A percentile compares a stretch with the other conserved stretches of the same genome.
phyloP scores from a whole-genome alignment of 2,888 invertebrate genomes.

The Celastrina argiolus region DNA sequence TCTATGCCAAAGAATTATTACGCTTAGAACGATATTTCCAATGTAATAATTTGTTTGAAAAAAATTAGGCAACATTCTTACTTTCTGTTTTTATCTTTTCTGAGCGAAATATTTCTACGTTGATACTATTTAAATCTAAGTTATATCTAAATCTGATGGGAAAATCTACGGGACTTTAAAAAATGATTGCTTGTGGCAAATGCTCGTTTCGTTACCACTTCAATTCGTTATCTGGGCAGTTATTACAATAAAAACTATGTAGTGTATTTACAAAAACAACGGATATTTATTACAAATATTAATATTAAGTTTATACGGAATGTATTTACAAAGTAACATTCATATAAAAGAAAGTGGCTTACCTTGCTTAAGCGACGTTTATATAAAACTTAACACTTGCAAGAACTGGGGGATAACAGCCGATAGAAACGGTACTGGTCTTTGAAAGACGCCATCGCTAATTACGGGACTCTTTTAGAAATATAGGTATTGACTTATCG shows the following conservation, averaged over 20 bases:
- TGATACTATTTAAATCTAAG: neutral
- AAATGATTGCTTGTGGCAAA: neutral
- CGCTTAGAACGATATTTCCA: neutral
- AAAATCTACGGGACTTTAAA: neutral
- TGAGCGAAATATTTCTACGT: neutral
- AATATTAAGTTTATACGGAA: neutral
- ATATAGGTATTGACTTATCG: no score
- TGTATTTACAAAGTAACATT: conserved; percentile 9
- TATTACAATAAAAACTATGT: neutral
- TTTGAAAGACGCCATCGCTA: no score
- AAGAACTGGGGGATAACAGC: conserved; percentile 51
- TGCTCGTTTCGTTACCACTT: conserved; percentile 7
- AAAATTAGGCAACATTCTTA: neutral
- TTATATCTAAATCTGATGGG: neutral
- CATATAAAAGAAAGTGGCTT: conserved; percentile 13
- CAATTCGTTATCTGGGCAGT: neutral
- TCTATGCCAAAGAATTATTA: neutral
- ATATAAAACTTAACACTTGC: conserved; percentile 45
- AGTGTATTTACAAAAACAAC: conserved; percentile 7
- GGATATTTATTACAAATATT: conserved; percentile 8
- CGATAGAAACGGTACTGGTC: conserved; percentile 44
- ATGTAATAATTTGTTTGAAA: neutral
- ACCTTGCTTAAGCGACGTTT: neutral
- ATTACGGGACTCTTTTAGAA: no score
- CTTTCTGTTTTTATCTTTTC: neutral